phyloP scores from a whole-genome alignment of 2,113 vertebrate species.

The Accipiter cooperii region DNA sequence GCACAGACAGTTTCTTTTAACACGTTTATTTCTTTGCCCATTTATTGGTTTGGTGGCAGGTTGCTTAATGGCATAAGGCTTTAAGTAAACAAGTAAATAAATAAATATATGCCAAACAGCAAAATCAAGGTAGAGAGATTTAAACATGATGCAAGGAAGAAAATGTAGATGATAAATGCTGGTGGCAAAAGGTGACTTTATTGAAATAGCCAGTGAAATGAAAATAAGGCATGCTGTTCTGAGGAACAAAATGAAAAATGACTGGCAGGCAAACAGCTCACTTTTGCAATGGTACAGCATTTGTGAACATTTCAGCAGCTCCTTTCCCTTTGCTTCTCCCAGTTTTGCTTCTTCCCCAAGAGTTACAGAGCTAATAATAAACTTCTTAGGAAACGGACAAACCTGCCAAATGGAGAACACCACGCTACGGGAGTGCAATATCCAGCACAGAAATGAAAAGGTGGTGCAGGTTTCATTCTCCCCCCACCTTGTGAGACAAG shows the following conservation, averaged over 20 bases:
- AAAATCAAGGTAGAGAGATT: neutral
- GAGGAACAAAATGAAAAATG: neutral
- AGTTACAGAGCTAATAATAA: neutral
- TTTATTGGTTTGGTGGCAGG: neutral
- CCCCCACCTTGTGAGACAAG: neutral
- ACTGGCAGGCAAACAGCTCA: neutral
- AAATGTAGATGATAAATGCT: neutral
- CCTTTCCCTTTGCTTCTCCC: neutral
- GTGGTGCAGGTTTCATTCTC: neutral
- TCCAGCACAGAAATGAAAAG: neutral
- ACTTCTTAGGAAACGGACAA: neutral
- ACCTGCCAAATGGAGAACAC: neutral
- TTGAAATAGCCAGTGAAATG: neutral
- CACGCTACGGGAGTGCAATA: neutral
- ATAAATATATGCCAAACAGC: neutral
- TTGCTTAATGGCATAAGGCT: neutral
- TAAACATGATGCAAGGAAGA: neutral
- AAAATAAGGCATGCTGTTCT: neutral
- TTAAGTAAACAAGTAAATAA: conserved; percentile 29
- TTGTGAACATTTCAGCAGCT: neutral
- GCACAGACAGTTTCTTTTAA: conserved; percentile 15
- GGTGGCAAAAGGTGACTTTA: neutral
- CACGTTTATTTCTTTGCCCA: neutral
- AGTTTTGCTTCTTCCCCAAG: neutral
- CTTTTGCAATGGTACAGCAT: neutral